Percentiles rank a stretch among this genome's conserved stretches.
phyloP scores from a whole-genome alignment of 2,113 vertebrate species.

The Hippocampus mohnikei region DNA sequence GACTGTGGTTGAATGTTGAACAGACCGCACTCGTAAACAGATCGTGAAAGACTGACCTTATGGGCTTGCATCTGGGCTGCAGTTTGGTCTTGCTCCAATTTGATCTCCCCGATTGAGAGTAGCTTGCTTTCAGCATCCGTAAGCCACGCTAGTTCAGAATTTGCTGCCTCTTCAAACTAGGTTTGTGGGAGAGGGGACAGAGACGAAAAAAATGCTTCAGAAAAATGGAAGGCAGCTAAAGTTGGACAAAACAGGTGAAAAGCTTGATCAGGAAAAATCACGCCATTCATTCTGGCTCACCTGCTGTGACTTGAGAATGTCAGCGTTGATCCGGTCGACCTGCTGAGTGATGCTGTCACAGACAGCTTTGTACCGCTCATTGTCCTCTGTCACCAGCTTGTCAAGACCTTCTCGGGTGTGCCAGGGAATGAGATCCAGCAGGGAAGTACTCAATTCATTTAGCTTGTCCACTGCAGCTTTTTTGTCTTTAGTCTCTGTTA shows the following conservation, averaged over 20 bases:
- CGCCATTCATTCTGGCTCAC: constrained; percentile 62
- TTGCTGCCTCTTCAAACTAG: constrained; percentile 91
- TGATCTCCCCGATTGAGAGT: constrained; percentile 83
- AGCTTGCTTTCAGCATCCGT: constrained; percentile 85
- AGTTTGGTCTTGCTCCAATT: constrained; percentile 93
- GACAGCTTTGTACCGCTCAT: constrained; percentile 81
- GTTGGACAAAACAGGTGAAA: background rate
- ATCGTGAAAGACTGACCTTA: constrained; percentile 78
- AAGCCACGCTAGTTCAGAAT: constrained; percentile 87
- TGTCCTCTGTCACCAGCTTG: constrained; percentile 86
- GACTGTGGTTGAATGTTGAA: constrained; percentile 17
- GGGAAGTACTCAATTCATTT: constrained; percentile 85
- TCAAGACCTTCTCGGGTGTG: constrained; percentile 88
- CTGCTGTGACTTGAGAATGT: constrained; percentile 89
- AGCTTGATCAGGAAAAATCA: background rate
- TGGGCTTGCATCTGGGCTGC: constrained; percentile 90
- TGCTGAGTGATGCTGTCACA: constrained; percentile 79
- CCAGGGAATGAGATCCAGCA: constrained; percentile 93
- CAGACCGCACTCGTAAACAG: constrained; percentile 23
- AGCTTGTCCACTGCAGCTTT: constrained; percentile 82
- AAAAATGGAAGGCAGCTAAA: background rate
- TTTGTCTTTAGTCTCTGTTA: constrained; percentile 80
- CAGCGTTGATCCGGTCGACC: constrained; percentile 87
- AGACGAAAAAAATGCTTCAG: constrained; percentile 35
- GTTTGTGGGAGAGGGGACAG: constrained; percentile 19